phyloP scores from a whole-genome alignment of 1,140 invertebrate species.

The Notospermus geniculatus region DNA sequence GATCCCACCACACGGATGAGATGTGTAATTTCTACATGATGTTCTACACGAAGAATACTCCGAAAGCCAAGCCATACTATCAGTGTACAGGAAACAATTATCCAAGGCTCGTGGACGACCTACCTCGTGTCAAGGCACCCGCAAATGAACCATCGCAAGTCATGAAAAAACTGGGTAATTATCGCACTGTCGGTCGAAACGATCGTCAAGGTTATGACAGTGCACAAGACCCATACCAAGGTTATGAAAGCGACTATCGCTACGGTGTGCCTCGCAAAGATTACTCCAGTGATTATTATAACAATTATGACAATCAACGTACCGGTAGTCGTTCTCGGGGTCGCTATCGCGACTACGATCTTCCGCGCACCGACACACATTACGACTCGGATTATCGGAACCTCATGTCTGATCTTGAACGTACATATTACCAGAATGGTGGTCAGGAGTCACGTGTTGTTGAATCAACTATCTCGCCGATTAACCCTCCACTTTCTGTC shows the following conservation, averaged over 20 bases:
- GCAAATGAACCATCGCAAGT: not conserved
- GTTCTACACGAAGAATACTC: slow-evolving; percentile 80
- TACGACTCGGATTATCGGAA: no score
- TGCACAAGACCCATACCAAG: not conserved
- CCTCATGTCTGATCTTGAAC: no score
- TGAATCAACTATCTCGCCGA: no score
- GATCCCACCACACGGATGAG: slow-evolving; percentile 87
- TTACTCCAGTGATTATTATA: not conserved
- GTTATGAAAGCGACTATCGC: not conserved
- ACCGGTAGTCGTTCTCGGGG: not conserved
- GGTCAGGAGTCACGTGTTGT: no score
- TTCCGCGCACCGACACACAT: no score
- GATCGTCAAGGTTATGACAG: not conserved
- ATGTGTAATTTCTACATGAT: slow-evolving; percentile 99
- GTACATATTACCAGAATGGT: no score
- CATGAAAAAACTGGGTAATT: not conserved
- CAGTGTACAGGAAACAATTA: slow-evolving; percentile 5
- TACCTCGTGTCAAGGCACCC: not conserved
- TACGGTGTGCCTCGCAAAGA: not conserved
- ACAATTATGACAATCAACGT: slow-evolving; percentile 10
- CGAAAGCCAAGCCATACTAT: not conserved
- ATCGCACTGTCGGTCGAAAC: not conserved
- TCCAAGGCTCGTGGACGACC: not conserved
- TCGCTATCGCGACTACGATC: not conserved
- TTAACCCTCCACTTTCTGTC: no score